Conservation (phyloP, 92 coral and sea anemone genomes). For the Heliopora coerulea region DNA sequence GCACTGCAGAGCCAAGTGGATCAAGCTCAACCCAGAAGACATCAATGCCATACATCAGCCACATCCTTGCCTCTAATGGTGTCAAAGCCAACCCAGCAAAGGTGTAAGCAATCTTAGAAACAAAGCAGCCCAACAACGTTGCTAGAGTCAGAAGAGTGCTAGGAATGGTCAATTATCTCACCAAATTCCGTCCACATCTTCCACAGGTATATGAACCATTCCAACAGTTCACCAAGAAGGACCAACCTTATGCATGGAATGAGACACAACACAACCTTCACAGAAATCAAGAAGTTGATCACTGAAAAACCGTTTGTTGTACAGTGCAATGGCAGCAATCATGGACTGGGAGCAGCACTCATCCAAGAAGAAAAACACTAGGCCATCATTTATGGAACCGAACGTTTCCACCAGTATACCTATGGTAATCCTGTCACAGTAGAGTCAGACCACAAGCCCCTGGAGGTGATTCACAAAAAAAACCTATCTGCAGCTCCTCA, state of each 20-base stretch:
- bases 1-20: conserved; percentile 33
- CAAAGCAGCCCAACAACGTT: conserved; percentile 23
- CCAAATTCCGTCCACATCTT: conserved; percentile 38
- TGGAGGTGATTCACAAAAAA: no score
- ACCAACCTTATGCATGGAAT: conserved; percentile 11
- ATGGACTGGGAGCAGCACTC: no score
- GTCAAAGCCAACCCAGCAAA: conserved; percentile 43
- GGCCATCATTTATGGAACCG: no score
- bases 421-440: no score
- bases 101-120: conserved; percentile 10
- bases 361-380: no score
- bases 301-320: conserved; percentile 28
- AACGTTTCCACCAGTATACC: no score
- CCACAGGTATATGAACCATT: conserved; percentile 21
- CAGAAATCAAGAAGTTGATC: conserved; percentile 23
- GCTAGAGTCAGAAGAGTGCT: conserved; percentile 22
- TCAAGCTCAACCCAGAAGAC: conserved; percentile 37
- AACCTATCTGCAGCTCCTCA: no score
- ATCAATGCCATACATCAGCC: conserved; percentile 42
- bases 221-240: conserved; percentile 31
- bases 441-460: no score
- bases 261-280: conserved; percentile 21
- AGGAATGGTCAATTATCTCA: conserved; percentile 36
- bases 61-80: conserved; percentile 37
- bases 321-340: no score